Conservation (phyloP, 2,113 vertebrate genomes). For the Gallinago paraguaiae region DNA sequence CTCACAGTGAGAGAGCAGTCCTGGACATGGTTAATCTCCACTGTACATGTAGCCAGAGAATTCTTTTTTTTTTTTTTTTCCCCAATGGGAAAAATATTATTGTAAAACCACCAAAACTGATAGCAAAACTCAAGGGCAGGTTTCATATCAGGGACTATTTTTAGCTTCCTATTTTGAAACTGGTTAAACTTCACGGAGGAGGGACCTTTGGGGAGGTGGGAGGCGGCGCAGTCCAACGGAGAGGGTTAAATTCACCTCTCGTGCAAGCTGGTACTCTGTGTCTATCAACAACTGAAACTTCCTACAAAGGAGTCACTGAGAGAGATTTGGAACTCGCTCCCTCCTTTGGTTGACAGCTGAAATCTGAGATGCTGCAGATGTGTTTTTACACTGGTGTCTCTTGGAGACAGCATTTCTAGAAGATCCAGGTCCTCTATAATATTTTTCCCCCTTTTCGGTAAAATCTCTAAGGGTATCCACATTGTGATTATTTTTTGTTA, state of each 20-base stretch:
- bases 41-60: background rate
- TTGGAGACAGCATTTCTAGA: background rate
- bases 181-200: background rate
- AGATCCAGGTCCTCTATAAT: background rate
- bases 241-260: constrained; percentile 1
- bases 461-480: background rate
- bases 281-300: constrained; percentile 47
- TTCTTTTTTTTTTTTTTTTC: background rate
- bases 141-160: background rate
- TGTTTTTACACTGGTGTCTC: constrained; percentile 9
- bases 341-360: constrained; percentile 32
- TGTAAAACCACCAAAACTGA: background rate
- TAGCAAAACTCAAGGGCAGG: background rate
- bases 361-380: constrained; percentile 51
- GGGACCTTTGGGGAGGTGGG: background rate
- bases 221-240: background rate
- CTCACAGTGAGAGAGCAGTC: constrained; percentile 8
- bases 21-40: constrained; percentile 43
- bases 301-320: constrained; percentile 47
- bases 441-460: background rate
- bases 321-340: constrained; percentile 51
- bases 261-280: constrained; percentile 25
- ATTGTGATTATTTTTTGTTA: background rate
- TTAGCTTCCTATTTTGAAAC: background rate
- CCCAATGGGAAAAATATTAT: fast-evolving